A percentile compares a stretch with the other conserved stretches of the same genome.
Evolutionary conservation across 2,888 invertebrate species (phyloP).

Genomic region (Sussaba pulchella): DNA sequence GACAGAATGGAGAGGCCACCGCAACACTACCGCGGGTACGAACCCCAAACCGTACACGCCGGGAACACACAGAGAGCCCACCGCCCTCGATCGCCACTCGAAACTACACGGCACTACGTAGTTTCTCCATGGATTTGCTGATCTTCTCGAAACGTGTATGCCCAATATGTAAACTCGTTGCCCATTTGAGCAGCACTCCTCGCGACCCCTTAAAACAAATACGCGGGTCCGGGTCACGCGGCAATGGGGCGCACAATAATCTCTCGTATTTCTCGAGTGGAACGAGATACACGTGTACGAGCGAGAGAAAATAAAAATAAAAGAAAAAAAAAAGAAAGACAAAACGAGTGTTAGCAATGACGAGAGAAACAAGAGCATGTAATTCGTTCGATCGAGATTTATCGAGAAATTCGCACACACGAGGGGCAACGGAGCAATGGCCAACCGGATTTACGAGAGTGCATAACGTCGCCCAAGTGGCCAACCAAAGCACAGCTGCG

Average conservation of each 20-base stretch:
- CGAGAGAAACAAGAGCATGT: constrained; percentile 41
- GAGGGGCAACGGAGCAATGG: constrained; percentile 17
- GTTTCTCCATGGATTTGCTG: constrained; percentile 47
- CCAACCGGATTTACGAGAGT: constrained; percentile 55
- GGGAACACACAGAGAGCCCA: constrained; percentile 9
- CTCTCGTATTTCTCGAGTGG: constrained; percentile 49
- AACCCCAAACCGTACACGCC: not conserved
- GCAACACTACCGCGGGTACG: not conserved
- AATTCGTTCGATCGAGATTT: constrained; percentile 60
- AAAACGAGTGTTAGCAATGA: constrained; percentile 15
- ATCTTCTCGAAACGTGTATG: constrained; percentile 72
- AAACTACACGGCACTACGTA: constrained; percentile 36
- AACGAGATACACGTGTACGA: constrained; percentile 35
- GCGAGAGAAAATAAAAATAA: constrained; percentile 24
- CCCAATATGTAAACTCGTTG: constrained; percentile 79
- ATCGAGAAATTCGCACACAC: constrained; percentile 47
- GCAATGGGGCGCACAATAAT: constrained; percentile 75
- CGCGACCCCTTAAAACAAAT: constrained; percentile 81
- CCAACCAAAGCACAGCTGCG: constrained; percentile 56
- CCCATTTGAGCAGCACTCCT: constrained; percentile 80
- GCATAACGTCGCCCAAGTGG: constrained; percentile 50
- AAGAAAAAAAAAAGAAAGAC: constrained; percentile 36
- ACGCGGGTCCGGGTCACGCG: constrained; percentile 70
- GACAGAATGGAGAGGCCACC: constrained; percentile 3
- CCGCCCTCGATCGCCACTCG: constrained; percentile 2